Evolutionary conservation across 2,113 vertebrate species (phyloP), one percentile per base, ranked within the genome.

Genomic region (Sminthopsis crassicaudata): DNA sequence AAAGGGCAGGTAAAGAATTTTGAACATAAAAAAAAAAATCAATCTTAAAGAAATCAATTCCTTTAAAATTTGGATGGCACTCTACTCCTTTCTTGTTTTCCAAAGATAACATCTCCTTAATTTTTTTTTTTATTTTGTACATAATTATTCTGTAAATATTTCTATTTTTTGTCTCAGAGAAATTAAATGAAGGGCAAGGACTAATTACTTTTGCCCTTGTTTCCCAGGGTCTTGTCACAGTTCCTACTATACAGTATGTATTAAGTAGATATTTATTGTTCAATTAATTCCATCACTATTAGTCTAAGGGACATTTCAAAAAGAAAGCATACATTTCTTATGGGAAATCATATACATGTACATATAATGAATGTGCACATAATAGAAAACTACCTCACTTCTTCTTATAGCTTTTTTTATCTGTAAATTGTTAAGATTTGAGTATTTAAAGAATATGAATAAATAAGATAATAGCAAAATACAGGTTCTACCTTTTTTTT

Each of bases 401-500:
- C 88, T 53, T 36, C 10, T 46, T 1, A 2, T 76, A 91, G 36
- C 76, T 2, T 60, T 92, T 60, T 53, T 88, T 93, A 0, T 48
- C 1, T 55, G 1, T 19, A 92, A 76, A 36, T 25, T 5, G 8
- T 89, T 60, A 57, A 60, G 53, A 3, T 91, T 57, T 93, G 30
- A 92, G 95, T 46, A 93, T 60, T 6, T n/a, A 57, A 53, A 55
- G 4, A 30, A 51, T 67, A 0, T 94, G 25, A 88, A 36, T 57
- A 89, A 94, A 93, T 48, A 9, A 0, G 0, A 19, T 90, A 2
- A 92, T 96, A 24, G 51, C 93, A 89, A 60, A 67, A 92, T 90
- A 93, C 91, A 26, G 16, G 9, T 55, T 89, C 7, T 23, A 95
- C 94, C 57, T 90, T 96, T 96, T 95, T 96, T 96, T 95, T 53